phyloP scores from a whole-genome alignment of 2,113 vertebrate genomes.

The Orcinus orca region DNA sequence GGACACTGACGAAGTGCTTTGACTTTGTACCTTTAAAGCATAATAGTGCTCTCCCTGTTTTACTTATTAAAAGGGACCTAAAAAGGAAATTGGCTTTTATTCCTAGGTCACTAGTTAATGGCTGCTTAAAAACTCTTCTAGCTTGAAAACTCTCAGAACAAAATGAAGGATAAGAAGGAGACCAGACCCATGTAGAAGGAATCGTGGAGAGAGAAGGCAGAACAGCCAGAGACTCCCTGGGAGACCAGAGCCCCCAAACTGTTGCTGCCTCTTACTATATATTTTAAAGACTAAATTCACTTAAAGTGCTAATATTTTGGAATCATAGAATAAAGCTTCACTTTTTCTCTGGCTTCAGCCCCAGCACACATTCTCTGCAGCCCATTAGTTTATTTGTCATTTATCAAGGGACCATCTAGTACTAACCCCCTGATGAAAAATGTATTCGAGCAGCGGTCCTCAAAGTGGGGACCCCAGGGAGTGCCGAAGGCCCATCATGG shows the following conservation, averaged over 20 bases:
- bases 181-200: not conserved
- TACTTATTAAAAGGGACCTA: constrained; percentile 2
- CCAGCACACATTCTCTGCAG: not conserved
- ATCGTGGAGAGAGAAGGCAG: not conserved
- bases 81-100: constrained; percentile 29
- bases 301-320: not conserved
- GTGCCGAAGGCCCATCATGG: not conserved
- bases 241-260: not conserved
- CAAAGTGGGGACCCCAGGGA: not conserved
- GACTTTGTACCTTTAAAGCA: not conserved
- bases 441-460: not conserved
- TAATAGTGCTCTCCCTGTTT: not conserved
- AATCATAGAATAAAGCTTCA: not conserved
- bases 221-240: not conserved
- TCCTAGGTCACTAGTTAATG: not conserved
- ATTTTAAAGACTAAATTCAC: not conserved
- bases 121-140: not conserved
- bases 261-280: not conserved
- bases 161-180: not conserved
- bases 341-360: not conserved
- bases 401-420: not conserved
- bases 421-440: not conserved
- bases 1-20: not conserved
- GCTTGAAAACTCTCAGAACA: constrained; percentile 13
- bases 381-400: not conserved